Percentiles rank a stretch among this genome's conserved stretches.
phyloP scores from a whole-genome alignment of 2,888 invertebrate genomes.

The Drosophila phalerata region DNA sequence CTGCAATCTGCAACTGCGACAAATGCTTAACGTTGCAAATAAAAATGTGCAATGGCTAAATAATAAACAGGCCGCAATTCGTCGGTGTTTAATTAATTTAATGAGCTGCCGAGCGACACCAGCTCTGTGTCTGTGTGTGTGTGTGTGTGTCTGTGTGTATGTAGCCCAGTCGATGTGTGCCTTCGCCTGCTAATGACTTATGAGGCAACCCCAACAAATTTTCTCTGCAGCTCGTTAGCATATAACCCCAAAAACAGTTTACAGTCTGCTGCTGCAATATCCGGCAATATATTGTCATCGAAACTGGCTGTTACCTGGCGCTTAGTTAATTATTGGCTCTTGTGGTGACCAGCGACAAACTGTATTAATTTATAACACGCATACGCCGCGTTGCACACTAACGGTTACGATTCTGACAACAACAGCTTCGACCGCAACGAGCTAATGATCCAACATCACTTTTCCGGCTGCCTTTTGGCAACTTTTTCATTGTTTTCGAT shows the following conservation, averaged over 20 bases:
- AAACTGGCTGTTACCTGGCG: constrained; percentile 36
- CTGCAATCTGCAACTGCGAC: constrained; percentile 36
- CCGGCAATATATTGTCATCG: constrained; percentile 47
- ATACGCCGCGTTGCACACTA: constrained; percentile 40
- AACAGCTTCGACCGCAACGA: constrained; percentile 26
- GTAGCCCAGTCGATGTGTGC: constrained; percentile 14
- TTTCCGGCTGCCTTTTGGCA: constrained; percentile 4
- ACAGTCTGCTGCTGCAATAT: constrained; percentile 6
- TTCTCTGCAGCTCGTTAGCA: constrained; percentile 62
- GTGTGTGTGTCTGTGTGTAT: background rate
- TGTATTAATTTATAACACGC: constrained; percentile 69
- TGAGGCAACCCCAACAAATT: constrained; percentile 21
- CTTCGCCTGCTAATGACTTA: constrained; percentile 53
- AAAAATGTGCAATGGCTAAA: constrained; percentile 44
- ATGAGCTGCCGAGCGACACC: constrained; percentile 64
- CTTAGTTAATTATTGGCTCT: constrained; percentile 73
- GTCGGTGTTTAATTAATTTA: constrained; percentile 73
- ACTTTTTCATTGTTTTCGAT: constrained; percentile 13
- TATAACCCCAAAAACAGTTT: constrained; percentile 40
- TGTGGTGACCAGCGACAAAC: constrained; percentile 46
- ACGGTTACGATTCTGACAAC: constrained; percentile 49
- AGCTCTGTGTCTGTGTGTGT: constrained; percentile 2
- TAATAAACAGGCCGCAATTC: constrained; percentile 56
- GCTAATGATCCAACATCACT: constrained; percentile 26
- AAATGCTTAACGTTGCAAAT: constrained; percentile 53